These are phyloP conservation scores for Hipposideros larvatus DNA, from an alignment of 2,797 vertebrate species.

Conservation along the genomic window DNA sequence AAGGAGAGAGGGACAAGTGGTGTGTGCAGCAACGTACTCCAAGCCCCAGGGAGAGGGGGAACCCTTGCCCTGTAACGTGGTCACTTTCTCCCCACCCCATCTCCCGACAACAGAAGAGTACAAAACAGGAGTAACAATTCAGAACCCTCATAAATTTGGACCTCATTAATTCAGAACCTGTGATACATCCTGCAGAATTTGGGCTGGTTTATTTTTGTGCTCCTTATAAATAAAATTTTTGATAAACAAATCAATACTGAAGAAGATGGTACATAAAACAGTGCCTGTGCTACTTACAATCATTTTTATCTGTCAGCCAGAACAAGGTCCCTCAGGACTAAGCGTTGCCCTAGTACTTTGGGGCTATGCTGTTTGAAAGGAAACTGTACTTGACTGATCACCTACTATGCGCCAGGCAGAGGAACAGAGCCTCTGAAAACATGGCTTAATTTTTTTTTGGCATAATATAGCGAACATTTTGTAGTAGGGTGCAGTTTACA, in stretches of 20 bases:
- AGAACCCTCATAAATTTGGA: slow-evolving; percentile 69
- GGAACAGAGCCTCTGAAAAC: background rate
- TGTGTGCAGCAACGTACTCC: background rate
- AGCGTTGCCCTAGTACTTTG: background rate
- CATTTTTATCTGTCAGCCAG: slow-evolving; percentile 63
- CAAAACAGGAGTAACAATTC: slow-evolving; percentile 3
- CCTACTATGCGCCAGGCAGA: background rate
- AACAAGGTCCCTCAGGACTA: slow-evolving; percentile 51
- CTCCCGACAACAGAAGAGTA: background rate
- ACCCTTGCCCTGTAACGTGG: background rate
- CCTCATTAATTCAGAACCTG: slow-evolving; percentile 76
- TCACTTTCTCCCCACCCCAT: background rate
- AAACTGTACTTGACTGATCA: background rate
- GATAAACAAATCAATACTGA: slow-evolving; percentile 78
- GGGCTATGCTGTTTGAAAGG: background rate
- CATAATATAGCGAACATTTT: background rate
- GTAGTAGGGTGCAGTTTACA: background rate
- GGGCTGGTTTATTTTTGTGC: slow-evolving; percentile 75
- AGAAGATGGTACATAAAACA: slow-evolving; percentile 66
- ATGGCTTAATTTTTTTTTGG: background rate
- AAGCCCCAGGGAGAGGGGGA: background rate
- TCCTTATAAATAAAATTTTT: slow-evolving; percentile 77
- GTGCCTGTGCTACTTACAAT: slow-evolving; percentile 50
- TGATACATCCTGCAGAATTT: slow-evolving; percentile 47
- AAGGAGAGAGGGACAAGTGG: background rate